phyloP scores from a whole-genome alignment of 2,113 vertebrate species.

The Lepus americanus region DNA sequence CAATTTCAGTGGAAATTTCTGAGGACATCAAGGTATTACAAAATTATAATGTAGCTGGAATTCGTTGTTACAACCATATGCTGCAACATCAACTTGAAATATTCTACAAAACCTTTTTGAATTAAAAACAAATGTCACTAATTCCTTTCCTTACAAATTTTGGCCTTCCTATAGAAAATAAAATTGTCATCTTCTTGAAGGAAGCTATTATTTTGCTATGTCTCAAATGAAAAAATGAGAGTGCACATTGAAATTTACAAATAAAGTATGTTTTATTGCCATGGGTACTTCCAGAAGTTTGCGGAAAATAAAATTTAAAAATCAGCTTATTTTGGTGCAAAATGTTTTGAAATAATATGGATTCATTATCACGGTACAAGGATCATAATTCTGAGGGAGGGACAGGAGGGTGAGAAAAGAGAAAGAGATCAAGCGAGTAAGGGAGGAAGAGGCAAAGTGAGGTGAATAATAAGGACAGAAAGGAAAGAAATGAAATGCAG shows the following conservation, averaged over 20 bases:
- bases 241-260: neutral
- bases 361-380: neutral
- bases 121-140: neutral
- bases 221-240: neutral
- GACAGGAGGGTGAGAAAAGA: neutral
- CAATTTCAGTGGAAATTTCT: neutral
- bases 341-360: neutral
- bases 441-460: neutral
- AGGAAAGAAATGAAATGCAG: neutral
- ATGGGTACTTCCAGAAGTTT: neutral
- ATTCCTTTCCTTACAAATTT: neutral
- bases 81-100: neutral
- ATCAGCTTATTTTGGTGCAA: no score
- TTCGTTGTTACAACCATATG: neutral
- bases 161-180: neutral
- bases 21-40: neutral
- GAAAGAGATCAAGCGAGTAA: neutral
- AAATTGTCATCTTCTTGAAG: neutral
- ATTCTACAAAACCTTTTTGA: neutral
- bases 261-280: neutral
- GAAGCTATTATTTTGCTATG: neutral
- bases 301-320: no score
- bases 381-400: neutral
- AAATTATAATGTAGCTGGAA: conserved; percentile 22
- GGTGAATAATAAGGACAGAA: neutral